Conservation (phyloP, 2,888 invertebrate genomes). For the Cataglyphis rosenhaueri region DNA sequence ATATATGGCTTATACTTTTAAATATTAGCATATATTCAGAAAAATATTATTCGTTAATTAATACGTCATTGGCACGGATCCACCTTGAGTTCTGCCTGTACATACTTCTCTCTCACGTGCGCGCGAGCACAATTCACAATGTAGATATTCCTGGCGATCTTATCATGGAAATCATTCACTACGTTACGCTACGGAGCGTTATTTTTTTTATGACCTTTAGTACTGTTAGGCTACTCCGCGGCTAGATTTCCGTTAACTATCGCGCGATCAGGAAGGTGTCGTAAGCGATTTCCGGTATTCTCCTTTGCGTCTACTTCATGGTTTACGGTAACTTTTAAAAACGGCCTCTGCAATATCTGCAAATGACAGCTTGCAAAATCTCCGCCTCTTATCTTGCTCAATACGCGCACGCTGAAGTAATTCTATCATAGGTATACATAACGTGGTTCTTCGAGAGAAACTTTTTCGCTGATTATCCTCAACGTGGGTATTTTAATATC, state of each 20-base stretch:
- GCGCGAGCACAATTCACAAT: slow-evolving; percentile 32
- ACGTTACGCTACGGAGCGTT: neutral
- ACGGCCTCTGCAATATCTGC: slow-evolving; percentile 24
- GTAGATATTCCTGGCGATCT: neutral
- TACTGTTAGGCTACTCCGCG: neutral
- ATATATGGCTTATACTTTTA: neutral
- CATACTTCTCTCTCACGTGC: slow-evolving; percentile 13
- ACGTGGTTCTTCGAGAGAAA: neutral
- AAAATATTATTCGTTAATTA: slow-evolving; percentile 20
- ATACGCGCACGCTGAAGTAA: slow-evolving; percentile 11
- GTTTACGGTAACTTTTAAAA: slow-evolving; percentile 31
- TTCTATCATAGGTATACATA: neutral
- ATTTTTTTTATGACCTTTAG: slow-evolving; percentile 29
- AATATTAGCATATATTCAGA: neutral
- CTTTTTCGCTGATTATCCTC: neutral
- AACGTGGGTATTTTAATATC: neutral
- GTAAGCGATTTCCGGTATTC: slow-evolving; percentile 32
- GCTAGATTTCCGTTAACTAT: slow-evolving; percentile 33
- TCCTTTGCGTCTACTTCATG: slow-evolving; percentile 23
- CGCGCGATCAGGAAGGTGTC: slow-evolving; percentile 10
- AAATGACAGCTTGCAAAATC: slow-evolving; percentile 37
- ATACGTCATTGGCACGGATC: slow-evolving; percentile 25
- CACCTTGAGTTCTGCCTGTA: slow-evolving; percentile 35
- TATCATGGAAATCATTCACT: slow-evolving; percentile 37
- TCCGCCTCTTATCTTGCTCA: slow-evolving; percentile 28